Evolutionary conservation across 2,113 vertebrate genomes (phyloP), one percentile per base, ranked within the genome.

Genomic region (Spea bombifrons): DNA sequence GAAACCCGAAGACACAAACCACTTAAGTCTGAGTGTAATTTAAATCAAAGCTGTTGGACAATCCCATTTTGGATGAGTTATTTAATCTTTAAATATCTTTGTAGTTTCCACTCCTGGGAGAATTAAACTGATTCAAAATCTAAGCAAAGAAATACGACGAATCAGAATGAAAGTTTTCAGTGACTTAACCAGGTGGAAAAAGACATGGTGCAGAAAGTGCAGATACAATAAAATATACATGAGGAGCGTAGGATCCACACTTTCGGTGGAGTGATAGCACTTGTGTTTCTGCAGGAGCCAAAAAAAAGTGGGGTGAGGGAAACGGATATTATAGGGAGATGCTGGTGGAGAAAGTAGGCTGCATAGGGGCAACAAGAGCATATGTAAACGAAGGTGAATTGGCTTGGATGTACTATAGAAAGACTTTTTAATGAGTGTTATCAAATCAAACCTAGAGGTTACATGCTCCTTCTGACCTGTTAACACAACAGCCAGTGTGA

Each of bases 201-300:
- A 15, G 75, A 76, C 65, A 68, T 7, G 8, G 75, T 52, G 9
- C 50, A 6, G 43, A 76, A 67, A 67, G 55, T 68, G 17, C n/a
- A 68, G 64, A 68, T 17, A 43, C 43, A 9, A 47, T 68, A 5
- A 76, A 67, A 68, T 76, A 76, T 67, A 68, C 50, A 76, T 76
- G 48, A 76, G 10, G 10, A 67, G 66, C 9, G 12, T 59, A 59
- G 10, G 4, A 59, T 59, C 55, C 55, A 59, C 55, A 59, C 55
- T 13, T 59, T 59, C 55, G 2, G 55, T 59, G 15, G 9, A 59
- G 55, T 13, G 55, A 59, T 13, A 9, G 10, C 55, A 2, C 55
- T 10, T 4, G 3, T 52, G 9, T 52, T 7, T 52, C 6, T 52
- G 50, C 50, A 52, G 9, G 50, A 52, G 50, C 50, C 6, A 52